phyloP scores from a whole-genome alignment of 2,888 invertebrate genomes.

The Gari tellinella region DNA sequence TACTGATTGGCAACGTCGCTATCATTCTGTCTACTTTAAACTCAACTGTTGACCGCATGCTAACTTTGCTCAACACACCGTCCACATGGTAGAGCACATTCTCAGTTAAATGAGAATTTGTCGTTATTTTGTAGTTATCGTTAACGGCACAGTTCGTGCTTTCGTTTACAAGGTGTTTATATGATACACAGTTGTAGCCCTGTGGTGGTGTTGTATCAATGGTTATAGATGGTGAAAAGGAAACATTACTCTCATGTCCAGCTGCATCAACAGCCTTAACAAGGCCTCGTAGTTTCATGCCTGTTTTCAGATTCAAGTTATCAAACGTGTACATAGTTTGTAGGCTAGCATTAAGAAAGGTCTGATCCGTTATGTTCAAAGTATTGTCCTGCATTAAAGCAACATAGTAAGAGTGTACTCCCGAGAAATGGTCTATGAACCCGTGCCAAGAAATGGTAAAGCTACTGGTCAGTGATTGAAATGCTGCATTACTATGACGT shows the following conservation, averaged over 20 bases:
- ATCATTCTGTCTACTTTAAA: too few species aligned
- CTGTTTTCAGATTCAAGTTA: conserved; percentile 16
- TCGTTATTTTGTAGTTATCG: too few species aligned
- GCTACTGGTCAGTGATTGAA: conserved; percentile 34
- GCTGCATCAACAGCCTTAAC: conserved; percentile 15
- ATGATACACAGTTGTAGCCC: background rate
- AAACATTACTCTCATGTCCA: background rate
- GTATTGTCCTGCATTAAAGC: conserved; percentile 6
- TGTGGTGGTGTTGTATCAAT: conserved; percentile 1
- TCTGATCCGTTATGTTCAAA: background rate
- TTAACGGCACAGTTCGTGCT: too few species aligned
- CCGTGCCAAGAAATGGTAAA: conserved; percentile 47
- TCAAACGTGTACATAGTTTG: conserved; percentile 14
- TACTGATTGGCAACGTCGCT: too few species aligned
- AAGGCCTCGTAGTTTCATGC: conserved; percentile 3
- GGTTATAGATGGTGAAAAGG: background rate
- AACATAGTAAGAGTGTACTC: conserved; percentile 27
- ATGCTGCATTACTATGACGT: conserved; percentile 33
- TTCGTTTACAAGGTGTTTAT: too few species aligned
- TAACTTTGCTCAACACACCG: too few species aligned
- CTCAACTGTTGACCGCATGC: too few species aligned
- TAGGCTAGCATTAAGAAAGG: conserved; percentile 15
- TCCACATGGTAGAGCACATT: too few species aligned
- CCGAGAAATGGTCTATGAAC: conserved; percentile 48
- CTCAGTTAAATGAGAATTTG: too few species aligned